These are phyloP conservation scores for Diarsia rubi DNA, from an alignment of 2,888 invertebrate genomes.

Conservation along the genomic window DNA sequence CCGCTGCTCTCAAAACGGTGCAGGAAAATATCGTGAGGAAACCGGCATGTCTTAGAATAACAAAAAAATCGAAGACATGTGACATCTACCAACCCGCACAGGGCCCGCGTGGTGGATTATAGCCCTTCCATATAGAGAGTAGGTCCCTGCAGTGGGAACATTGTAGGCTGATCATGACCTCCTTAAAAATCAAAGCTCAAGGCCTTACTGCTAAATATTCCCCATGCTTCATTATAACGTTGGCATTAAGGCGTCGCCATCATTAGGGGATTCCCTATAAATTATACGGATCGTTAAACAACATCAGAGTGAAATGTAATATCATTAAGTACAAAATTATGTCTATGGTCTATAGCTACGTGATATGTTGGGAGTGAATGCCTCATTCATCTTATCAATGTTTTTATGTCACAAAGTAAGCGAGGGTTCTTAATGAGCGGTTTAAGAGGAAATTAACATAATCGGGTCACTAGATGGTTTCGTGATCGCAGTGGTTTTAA, in stretches of 20 bases:
- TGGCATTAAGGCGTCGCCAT: constrained; percentile 1
- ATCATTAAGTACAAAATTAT: constrained; percentile 1
- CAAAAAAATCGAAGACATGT: too few species aligned
- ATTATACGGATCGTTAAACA: constrained; percentile 27
- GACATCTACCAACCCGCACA: too few species aligned
- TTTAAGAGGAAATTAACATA: constrained; percentile 6
- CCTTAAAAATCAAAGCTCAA: not conserved
- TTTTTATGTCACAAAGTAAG: not conserved
- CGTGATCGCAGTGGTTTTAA: not conserved
- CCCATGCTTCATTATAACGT: constrained; percentile 10
- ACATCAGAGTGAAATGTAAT: constrained; percentile 2
- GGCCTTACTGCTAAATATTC: not conserved
- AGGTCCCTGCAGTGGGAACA: too few species aligned
- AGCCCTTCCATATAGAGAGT: too few species aligned
- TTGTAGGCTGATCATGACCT: too few species aligned
- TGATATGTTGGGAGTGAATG: too few species aligned
- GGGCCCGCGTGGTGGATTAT: too few species aligned
- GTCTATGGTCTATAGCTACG: too few species aligned
- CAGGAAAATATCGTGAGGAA: too few species aligned
- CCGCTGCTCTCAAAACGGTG: too few species aligned
- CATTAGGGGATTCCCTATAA: constrained; percentile 8
- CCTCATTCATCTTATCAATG: constrained; percentile 1
- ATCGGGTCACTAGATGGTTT: not conserved
- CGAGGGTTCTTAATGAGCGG: not conserved
- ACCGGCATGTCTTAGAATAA: too few species aligned